These are phyloP conservation scores for Sinotaia quadrata DNA, from an alignment of 2,888 invertebrate species.

Conservation along the genomic window DNA sequence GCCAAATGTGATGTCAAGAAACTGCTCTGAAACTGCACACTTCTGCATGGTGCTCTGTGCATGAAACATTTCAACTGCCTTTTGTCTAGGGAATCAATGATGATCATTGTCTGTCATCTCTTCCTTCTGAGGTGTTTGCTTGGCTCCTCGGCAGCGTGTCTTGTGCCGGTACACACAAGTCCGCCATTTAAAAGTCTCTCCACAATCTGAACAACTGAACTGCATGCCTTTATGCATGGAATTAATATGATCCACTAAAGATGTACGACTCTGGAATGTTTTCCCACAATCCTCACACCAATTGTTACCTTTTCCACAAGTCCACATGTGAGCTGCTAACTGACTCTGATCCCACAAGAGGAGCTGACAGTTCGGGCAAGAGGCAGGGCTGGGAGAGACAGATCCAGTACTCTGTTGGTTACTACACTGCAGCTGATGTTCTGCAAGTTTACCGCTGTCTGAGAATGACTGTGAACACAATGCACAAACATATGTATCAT, in stretches of 20 bases:
- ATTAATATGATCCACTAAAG: constrained; percentile 24
- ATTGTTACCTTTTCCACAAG: constrained; percentile 19
- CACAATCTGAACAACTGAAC: constrained; percentile 24
- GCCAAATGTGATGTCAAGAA: too few relatives aligned
- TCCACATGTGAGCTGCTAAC: constrained; percentile 20
- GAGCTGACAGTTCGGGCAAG: constrained; percentile 17
- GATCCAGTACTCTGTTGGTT: neutral
- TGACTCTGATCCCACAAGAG: constrained; percentile 8
- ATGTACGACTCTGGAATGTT: constrained; percentile 22
- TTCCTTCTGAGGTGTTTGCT: neutral
- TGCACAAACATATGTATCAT: neutral
- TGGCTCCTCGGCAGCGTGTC: constrained; percentile 8
- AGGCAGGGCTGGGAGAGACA: neutral
- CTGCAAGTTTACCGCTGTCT: neutral
- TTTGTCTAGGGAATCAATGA: too few relatives aligned
- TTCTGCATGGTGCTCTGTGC: too few relatives aligned
- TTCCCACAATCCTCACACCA: constrained; percentile 24
- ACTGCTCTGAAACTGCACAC: too few relatives aligned
- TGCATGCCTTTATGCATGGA: constrained; percentile 28
- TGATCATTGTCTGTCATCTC: too few relatives aligned
- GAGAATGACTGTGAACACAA: constrained; percentile 10
- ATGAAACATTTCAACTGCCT: too few relatives aligned
- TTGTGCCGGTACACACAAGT: constrained; percentile 25
- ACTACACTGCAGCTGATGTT: constrained; percentile 7
- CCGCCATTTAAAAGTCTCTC: constrained; percentile 25